Percentiles rank a stretch among this genome's conserved stretches.
Conservation (phyloP, 2,113 vertebrate genomes). For the Stegostoma tigrinum region DNA sequence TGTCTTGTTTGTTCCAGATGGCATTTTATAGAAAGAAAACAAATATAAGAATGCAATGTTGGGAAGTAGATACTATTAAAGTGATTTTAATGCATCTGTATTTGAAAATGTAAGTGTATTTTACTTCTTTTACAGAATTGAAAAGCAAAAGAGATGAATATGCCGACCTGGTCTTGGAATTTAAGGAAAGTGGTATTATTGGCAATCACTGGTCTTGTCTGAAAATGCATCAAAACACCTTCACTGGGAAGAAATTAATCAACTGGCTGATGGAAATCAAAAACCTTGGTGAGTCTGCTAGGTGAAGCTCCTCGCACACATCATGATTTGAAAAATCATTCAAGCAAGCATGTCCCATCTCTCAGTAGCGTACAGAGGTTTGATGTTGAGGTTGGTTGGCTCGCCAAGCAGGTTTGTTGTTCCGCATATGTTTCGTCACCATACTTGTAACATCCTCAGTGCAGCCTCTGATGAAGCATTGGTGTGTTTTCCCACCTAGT, state of each 20-base stretch:
- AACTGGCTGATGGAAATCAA: constrained; percentile 53
- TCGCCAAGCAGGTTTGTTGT: too few relatives aligned
- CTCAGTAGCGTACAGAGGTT: neutral
- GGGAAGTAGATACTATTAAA: neutral
- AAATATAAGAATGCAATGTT: neutral
- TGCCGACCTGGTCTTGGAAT: constrained; percentile 51
- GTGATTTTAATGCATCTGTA: neutral
- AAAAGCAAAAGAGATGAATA: constrained; percentile 56
- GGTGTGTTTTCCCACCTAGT: too few relatives aligned
- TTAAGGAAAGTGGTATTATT: constrained; percentile 54
- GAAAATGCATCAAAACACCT: constrained; percentile 54
- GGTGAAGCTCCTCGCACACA: constrained; percentile 38
- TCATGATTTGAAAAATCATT: neutral
- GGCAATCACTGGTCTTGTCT: constrained; percentile 51
- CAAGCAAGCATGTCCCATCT: neutral
- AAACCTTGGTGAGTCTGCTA: constrained; percentile 51
- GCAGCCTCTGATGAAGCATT: too few relatives aligned
- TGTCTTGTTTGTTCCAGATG: neutral
- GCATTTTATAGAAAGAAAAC: neutral
- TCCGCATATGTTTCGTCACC: too few relatives aligned
- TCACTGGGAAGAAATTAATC: constrained; percentile 53
- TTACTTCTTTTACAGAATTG: constrained; percentile 48
- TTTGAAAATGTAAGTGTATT: neutral
- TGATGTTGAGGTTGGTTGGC: too few relatives aligned
- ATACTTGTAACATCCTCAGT: too few relatives aligned